Conservation (phyloP, 1,140 invertebrate species). For the Drosophila pseudoananassae region DNA sequence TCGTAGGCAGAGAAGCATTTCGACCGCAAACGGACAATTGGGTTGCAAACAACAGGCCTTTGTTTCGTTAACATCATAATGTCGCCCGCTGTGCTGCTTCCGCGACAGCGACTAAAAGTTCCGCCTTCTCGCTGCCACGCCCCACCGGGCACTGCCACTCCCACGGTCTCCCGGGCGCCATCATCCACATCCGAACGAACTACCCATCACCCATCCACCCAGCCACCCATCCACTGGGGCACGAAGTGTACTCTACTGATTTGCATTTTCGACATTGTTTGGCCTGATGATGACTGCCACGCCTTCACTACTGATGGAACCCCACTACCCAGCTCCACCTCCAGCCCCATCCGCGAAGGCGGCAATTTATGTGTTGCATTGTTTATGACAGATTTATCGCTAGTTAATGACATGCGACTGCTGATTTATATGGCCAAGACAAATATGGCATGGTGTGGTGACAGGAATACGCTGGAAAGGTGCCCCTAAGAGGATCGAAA, state of each 20-base stretch:
- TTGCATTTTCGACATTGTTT: slow-evolving; percentile 77
- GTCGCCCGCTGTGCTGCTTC: slow-evolving; percentile 42
- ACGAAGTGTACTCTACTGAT: slow-evolving; percentile 40
- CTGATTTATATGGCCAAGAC: slow-evolving; percentile 64
- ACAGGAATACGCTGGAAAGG: slow-evolving; percentile 8
- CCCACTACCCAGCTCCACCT: slow-evolving; percentile 2
- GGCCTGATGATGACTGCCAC: slow-evolving; percentile 34
- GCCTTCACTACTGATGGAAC: slow-evolving; percentile 22
- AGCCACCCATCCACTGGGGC: slow-evolving; percentile 17
- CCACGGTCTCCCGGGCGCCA: not conserved
- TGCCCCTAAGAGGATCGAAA: slow-evolving; percentile 28
- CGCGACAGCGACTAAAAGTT: slow-evolving; percentile 34
- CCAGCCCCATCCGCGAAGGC: not conserved
- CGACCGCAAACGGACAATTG: slow-evolving; percentile 28
- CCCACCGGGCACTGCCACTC: not conserved
- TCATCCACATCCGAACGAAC: slow-evolving; percentile 3
- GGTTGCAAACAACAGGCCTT: slow-evolving; percentile 37
- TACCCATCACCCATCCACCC: not conserved
- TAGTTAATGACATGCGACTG: slow-evolving; percentile 71
- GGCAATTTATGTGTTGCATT: slow-evolving; percentile 77
- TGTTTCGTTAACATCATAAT: slow-evolving; percentile 53
- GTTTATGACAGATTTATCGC: slow-evolving; percentile 80
- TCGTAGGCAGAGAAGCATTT: not conserved
- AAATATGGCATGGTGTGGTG: slow-evolving; percentile 42
- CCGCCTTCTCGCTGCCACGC: not conserved